A percentile compares a stretch with the other conserved stretches of the same genome.
Conservation (phyloP, 2,888 invertebrate genomes). For the Ernsta delagoae region DNA sequence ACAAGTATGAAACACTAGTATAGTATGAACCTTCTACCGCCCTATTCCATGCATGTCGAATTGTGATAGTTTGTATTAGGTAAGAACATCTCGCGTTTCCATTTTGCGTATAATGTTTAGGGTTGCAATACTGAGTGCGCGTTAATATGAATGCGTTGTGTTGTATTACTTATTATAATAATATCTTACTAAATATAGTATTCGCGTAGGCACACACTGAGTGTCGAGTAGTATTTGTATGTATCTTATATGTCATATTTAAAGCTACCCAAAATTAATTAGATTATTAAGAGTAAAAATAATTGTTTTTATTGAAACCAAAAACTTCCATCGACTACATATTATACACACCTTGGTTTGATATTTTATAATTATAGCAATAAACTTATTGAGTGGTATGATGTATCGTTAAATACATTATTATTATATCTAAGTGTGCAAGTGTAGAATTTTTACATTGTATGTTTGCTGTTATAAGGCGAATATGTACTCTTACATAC, state of each 20-base stretch:
- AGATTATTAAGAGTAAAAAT: slow-evolving; percentile 12
- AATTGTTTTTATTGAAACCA: slow-evolving; percentile 56
- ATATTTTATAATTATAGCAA: slow-evolving; percentile 46
- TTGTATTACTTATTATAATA: slow-evolving; percentile 30
- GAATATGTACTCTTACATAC: slow-evolving; percentile 43
- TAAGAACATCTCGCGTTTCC: slow-evolving; percentile 36
- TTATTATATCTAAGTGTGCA: slow-evolving; percentile 45
- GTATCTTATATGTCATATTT: slow-evolving; percentile 32
- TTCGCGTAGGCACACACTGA: slow-evolving; percentile 27
- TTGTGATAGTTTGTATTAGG: slow-evolving; percentile 52
- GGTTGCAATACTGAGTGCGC: slow-evolving; percentile 42
- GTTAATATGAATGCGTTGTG: slow-evolving; percentile 27
- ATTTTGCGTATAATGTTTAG: slow-evolving; percentile 40
- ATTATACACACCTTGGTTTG: slow-evolving; percentile 46
- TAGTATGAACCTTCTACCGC: slow-evolving; percentile 51
- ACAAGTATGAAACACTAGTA: slow-evolving; percentile 81
- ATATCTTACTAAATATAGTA: slow-evolving; percentile 23
- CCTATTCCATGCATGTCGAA: slow-evolving; percentile 51
- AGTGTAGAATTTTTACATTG: slow-evolving; percentile 45
- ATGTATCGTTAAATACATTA: slow-evolving; percentile 36
- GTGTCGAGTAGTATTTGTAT: slow-evolving; percentile 35
- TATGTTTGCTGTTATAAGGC: slow-evolving; percentile 26
- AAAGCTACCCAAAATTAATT: slow-evolving; percentile 25
- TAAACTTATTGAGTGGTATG: slow-evolving; percentile 43
- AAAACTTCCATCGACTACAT: slow-evolving; percentile 51